Base-by-base conservation (phyloP, 2,797 vertebrate genomes). In the Cephalopachus bancanus region DNA sequence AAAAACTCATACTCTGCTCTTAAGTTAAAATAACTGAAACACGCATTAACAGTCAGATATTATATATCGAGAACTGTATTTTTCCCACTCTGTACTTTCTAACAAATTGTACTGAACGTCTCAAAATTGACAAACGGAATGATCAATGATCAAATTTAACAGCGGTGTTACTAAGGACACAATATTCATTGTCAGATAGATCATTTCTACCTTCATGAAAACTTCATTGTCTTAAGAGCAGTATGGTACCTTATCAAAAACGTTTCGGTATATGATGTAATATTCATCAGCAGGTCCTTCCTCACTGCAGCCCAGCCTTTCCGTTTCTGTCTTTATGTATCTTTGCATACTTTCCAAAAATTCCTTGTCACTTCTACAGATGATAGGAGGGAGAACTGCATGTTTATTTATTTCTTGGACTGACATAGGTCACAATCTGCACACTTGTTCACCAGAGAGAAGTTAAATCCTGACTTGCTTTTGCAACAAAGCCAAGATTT, bases 191-290 rank as follows among this genome's bases (percentile, higher is more conserved):
- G 55, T 53, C 53, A 75, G 55, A 92, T 1, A 89, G 24, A 64
- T 53, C 14, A 90, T 67, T 83, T 93, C 79, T 10, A 88, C 12
- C 74, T 16, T 88, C 69, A 80, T 7, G 79, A 49, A 80, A 96
- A 76, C 1, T 51, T 79, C 57, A 83, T 44, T 8, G 16, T 76
- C 53, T 85, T 91, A 72, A 83, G 14, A 95, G 26, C 26, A 44
- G 64, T 85, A 69, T 15, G 1, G 91, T 98, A 98, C 98, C 98
- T 99, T 98, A 79, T 97, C 97, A 95, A 99, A 99, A 2, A 91
- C 98, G 0, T 98, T 98, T 89, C 94, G 97, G 97, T 98, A 98
- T 83, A 98, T 97, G 33, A 97, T 19, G 60, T 97, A 98, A 85
- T 98, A 97, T 20, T 98, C 98, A 19, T 99, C 98, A 93, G 98